A percentile compares a stretch with the other conserved stretches of the same genome.
Conservation (phyloP, 2,797 vertebrate species). For the Sebastes nivosus region DNA sequence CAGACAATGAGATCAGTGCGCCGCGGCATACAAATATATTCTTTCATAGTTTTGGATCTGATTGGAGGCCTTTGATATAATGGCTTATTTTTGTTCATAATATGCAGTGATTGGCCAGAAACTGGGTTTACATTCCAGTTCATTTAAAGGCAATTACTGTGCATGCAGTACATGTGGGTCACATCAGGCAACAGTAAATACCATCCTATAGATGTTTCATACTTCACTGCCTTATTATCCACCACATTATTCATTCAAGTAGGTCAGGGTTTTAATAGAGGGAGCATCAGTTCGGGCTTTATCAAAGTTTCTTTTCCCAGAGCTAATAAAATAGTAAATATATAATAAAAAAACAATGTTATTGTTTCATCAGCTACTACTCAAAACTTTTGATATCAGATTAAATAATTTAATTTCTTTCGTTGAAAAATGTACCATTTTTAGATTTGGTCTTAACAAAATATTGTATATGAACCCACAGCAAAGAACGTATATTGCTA, state of each 20-base stretch:
- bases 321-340: background rate
- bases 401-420: background rate
- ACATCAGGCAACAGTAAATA: background rate
- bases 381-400: background rate
- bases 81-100: background rate
- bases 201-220: background rate
- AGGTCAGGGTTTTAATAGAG: background rate
- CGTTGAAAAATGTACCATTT: background rate
- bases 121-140: background rate
- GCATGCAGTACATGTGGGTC: background rate
- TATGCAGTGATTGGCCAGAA: background rate
- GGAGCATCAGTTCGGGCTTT: background rate
- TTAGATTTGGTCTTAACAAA: too few relatives aligned
- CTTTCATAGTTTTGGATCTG: background rate
- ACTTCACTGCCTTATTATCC: slow-evolving; percentile 21
- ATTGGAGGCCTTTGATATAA: slow-evolving; percentile 7
- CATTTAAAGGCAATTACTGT: background rate
- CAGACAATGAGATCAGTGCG: slow-evolving; percentile 38
- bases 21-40: background rate
- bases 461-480: too few relatives aligned
- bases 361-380: background rate
- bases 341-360: rapidly evolving
- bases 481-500: too few relatives aligned
- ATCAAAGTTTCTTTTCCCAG: background rate
- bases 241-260: background rate